Evolutionary conservation across 2,888 invertebrate genomes (phyloP).

Genomic region (Leucophenga montana): DNA sequence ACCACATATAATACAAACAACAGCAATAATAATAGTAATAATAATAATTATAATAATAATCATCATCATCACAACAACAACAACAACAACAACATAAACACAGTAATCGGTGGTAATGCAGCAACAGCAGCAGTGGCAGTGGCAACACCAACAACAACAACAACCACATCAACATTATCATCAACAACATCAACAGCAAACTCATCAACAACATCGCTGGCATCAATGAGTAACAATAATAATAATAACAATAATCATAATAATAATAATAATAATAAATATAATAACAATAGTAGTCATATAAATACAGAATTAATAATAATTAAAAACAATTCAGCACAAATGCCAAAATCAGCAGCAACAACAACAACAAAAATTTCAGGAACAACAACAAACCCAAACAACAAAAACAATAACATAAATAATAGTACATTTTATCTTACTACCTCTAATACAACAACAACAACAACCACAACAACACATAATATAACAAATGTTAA

Average conservation of each 20-base stretch:
- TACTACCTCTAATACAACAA: neutral
- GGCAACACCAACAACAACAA: constrained; percentile 28
- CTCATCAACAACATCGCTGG: constrained; percentile 18
- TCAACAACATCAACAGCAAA: constrained; percentile 27
- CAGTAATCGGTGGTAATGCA: constrained; percentile 36
- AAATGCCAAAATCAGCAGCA: neutral
- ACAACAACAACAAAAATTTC: constrained; percentile 17
- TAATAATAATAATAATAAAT: constrained; percentile 36
- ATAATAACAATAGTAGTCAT: constrained; percentile 37
- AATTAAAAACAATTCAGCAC: constrained; percentile 43
- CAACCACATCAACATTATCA: constrained; percentile 12
- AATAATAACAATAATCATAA: constrained; percentile 24
- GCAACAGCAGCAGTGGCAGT: constrained; percentile 40
- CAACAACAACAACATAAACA: constrained; percentile 36
- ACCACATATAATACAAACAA: constrained; percentile 46
- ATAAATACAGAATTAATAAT: constrained; percentile 42
- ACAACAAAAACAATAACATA: constrained; percentile 2
- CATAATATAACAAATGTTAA: neutral
- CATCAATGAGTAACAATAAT: constrained; percentile 12
- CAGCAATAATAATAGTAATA: constrained; percentile 36
- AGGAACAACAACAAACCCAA: neutral
- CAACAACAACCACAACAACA: neutral
- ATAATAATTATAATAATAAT: constrained; percentile 31
- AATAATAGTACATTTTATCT: neutral
- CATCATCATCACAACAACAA: constrained; percentile 26